Percentiles rank a stretch among this genome's conserved stretches.
These are phyloP conservation scores for Acanthosoma haemorrhoidale DNA, from an alignment of 2,888 invertebrate genomes.

Conservation along the genomic window DNA sequence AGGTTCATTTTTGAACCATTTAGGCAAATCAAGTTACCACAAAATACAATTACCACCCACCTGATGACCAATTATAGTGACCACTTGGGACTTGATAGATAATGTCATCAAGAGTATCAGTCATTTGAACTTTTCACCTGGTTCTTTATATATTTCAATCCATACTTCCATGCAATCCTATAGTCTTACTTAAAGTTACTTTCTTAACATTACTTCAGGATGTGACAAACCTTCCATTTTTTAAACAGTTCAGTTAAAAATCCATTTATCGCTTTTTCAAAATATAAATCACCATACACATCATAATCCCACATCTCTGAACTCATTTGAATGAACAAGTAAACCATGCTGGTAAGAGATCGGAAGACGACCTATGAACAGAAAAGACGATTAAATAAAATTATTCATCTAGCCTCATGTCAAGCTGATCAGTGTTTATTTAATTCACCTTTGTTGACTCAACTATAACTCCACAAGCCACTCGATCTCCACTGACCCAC, in stretches of 20 bases:
- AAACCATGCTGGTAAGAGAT: slow-evolving; percentile 95
- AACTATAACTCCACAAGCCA: slow-evolving; percentile 90
- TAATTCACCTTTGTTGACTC: slow-evolving; percentile 77
- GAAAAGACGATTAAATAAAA: background rate
- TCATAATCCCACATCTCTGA: slow-evolving; percentile 99
- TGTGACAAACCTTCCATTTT: slow-evolving; percentile 78
- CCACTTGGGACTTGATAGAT: too few species aligned
- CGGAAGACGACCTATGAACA: slow-evolving; percentile 73
- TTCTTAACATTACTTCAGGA: background rate
- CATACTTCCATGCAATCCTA: too few species aligned
- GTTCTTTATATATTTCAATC: too few species aligned
- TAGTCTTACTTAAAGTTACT: too few species aligned
- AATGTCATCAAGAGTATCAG: too few species aligned
- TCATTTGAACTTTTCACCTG: too few species aligned
- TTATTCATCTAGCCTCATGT: background rate
- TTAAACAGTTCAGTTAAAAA: slow-evolving; percentile 92
- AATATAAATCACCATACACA: slow-evolving; percentile 95
- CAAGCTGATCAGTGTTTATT: background rate
- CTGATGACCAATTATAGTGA: too few species aligned
- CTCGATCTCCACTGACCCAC: slow-evolving; percentile 92
- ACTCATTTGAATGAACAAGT: slow-evolving; percentile 96
- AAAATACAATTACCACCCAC: too few species aligned
- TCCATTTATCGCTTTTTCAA: slow-evolving; percentile 96
- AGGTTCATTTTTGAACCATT: too few species aligned
- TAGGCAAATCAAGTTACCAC: too few species aligned